Evolutionary conservation across 2,113 vertebrate genomes (phyloP).

Genomic region (Mus spicilegus): DNA sequence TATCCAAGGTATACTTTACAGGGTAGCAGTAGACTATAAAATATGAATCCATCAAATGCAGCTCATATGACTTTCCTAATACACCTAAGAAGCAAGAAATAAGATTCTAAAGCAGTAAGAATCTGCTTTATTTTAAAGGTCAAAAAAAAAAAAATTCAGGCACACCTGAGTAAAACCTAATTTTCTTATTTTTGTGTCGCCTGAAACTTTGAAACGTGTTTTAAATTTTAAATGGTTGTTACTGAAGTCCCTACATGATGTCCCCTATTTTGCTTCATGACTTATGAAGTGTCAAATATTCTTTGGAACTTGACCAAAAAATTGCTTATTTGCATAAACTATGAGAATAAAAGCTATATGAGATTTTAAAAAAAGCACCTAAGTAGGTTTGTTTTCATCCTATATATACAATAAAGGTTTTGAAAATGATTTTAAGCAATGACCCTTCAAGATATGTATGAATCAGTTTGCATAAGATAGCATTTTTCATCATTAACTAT

Average conservation of each 20-base stretch:
- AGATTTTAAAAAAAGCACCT: neutral
- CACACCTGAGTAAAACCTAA: neutral
- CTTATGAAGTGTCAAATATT: neutral
- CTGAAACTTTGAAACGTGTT: neutral
- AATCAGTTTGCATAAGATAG: no score
- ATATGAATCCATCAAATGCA: no score
- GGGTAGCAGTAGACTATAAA: no score
- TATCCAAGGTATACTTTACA: no score
- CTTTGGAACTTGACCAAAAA: neutral
- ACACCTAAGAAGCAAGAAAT: neutral
- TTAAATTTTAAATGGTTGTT: conserved; percentile 18
- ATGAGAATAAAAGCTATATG: neutral
- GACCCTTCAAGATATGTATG: no score
- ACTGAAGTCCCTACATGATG: neutral
- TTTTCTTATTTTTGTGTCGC: neutral
- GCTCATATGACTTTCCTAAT: neutral
- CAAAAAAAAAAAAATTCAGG: neutral
- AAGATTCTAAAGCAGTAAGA: neutral
- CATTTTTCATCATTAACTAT: no score
- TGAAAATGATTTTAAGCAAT: no score
- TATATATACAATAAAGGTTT: no score
- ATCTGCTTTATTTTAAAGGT: neutral
- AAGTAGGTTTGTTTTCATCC: no score
- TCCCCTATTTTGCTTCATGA: neutral
- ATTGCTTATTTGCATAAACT: neutral